These are phyloP conservation scores for Cottoperca gobio DNA, from an alignment of 2,797 vertebrate genomes.

Conservation along the genomic window DNA sequence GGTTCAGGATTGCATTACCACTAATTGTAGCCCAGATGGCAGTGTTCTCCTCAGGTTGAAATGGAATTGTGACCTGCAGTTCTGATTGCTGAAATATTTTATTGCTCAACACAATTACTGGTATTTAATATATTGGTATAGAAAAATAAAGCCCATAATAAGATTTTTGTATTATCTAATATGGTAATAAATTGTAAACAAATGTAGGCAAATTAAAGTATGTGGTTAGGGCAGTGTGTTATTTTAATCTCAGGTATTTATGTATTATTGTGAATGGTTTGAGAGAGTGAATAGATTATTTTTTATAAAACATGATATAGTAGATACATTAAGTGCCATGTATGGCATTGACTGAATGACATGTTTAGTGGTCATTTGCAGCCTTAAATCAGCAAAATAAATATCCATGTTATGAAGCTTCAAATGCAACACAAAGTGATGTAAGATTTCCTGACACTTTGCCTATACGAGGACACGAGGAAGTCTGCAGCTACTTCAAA, in stretches of 20 bases:
- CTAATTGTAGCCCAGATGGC: conserved; percentile 76
- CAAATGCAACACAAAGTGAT: conserved; percentile 58
- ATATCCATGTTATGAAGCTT: conserved; percentile 46
- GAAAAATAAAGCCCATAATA: background rate
- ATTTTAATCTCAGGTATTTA: conserved; percentile 1
- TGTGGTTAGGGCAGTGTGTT: background rate
- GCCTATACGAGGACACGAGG: conserved; percentile 59
- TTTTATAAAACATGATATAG: background rate
- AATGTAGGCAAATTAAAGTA: background rate
- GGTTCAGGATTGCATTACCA: conserved; percentile 66
- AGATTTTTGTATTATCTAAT: background rate
- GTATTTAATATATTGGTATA: background rate
- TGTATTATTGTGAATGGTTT: background rate
- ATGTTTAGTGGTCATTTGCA: conserved; percentile 30
- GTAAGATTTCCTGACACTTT: conserved; percentile 62
- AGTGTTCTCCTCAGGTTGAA: conserved; percentile 80
- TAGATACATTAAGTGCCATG: background rate
- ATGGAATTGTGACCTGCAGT: conserved; percentile 47
- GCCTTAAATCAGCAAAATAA: conserved; percentile 37
- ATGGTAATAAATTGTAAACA: background rate
- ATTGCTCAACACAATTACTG: conserved; percentile 16
- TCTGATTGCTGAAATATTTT: conserved; percentile 50
- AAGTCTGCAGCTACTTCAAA: conserved; percentile 76
- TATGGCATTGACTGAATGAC: conserved; percentile 2
- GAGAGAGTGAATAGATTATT: background rate